A percentile compares a stretch with the other conserved stretches of the same genome.
Conservation (phyloP, 2,113 vertebrate genomes). For the Uropsilus gracilis region DNA sequence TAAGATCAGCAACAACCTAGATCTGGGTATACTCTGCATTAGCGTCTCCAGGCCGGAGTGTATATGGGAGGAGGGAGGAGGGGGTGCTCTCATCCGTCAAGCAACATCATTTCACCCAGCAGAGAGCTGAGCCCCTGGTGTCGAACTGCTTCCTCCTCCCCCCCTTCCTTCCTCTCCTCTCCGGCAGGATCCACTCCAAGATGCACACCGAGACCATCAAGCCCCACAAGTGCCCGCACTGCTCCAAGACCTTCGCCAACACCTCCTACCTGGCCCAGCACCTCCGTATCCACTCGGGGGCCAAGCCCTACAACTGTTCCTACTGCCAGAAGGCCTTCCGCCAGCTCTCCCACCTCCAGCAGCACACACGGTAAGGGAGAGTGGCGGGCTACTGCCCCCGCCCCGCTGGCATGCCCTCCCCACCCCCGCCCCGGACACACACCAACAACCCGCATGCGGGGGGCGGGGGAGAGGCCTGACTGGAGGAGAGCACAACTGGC, state of each 20-base stretch:
- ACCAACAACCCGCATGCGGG: slow-evolving; percentile 86
- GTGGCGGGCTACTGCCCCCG: slow-evolving; percentile 84
- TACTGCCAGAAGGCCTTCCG: slow-evolving; percentile 95
- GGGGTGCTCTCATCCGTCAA: slow-evolving; percentile 73
- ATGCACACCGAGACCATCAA: slow-evolving; percentile 96
- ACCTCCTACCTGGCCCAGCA: slow-evolving; percentile 96
- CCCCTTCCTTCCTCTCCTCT: slow-evolving; percentile 89
- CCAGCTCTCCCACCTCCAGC: slow-evolving; percentile 98
- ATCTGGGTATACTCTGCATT: slow-evolving; percentile 73
- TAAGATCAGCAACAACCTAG: slow-evolving; percentile 64
- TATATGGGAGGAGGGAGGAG: slow-evolving; percentile 79
- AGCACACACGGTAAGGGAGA: slow-evolving; percentile 98
- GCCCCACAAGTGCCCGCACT: slow-evolving; percentile 97
- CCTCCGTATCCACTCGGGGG: slow-evolving; percentile 95
- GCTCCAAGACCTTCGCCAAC: slow-evolving; percentile 97
- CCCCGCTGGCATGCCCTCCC: slow-evolving; percentile 87
- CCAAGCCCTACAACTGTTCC: slow-evolving; percentile 94
- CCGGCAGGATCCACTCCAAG: slow-evolving; percentile 94
- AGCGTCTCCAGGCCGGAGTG: slow-evolving; percentile 66
- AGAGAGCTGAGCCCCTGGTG: slow-evolving; percentile 77
- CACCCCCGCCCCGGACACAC: slow-evolving; percentile 84
- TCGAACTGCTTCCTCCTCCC: slow-evolving; percentile 85
- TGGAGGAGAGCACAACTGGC: slow-evolving; percentile 74
- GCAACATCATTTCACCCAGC: slow-evolving; percentile 78
- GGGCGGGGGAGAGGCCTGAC: slow-evolving; percentile 85